Percentiles rank a stretch among this genome's conserved stretches.
Conservation (phyloP, 2,888 invertebrate genomes). For the Torymus texanus region DNA sequence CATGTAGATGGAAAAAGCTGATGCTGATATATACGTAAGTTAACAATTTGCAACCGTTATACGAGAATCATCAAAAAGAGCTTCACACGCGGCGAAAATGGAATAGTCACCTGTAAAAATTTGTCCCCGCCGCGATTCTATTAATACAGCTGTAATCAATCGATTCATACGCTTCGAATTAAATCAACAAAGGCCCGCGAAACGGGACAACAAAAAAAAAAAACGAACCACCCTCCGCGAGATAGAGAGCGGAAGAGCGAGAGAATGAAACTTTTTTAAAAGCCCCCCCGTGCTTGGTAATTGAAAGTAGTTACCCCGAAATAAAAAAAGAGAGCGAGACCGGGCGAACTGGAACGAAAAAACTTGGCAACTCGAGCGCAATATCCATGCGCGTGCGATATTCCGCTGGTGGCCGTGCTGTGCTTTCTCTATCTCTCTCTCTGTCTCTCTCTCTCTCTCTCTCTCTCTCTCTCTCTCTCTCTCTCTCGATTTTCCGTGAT, state of each 20-base stretch:
- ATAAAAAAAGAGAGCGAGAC: neutral
- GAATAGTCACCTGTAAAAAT: slow-evolving; percentile 5
- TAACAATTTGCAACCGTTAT: too few relatives aligned
- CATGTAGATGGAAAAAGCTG: too few relatives aligned
- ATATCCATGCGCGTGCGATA: slow-evolving; percentile 45
- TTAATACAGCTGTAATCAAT: slow-evolving; percentile 24
- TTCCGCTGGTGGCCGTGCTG: neutral
- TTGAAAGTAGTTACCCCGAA: slow-evolving; percentile 36
- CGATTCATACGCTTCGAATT: slow-evolving; percentile 34
- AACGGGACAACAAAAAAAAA: slow-evolving; percentile 1
- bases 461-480: neutral
- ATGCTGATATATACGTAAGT: too few relatives aligned
- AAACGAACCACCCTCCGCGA: neutral
- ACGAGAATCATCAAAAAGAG: too few relatives aligned
- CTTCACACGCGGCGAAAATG: neutral
- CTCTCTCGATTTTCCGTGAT: slow-evolving; percentile 28
- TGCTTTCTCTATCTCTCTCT: too few relatives aligned
- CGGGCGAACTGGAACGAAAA: slow-evolving; percentile 11
- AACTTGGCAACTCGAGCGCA: slow-evolving; percentile 31
- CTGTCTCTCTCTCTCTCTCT: neutral
- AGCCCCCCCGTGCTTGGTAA: slow-evolving; percentile 8
- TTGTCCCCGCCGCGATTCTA: neutral
- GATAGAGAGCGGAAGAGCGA: slow-evolving; percentile 15
- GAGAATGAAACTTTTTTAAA: slow-evolving; percentile 35
- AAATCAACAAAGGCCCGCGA: slow-evolving; percentile 37